phyloP scores from a whole-genome alignment of 2,797 vertebrate genomes.

The Semaprochilodus insignis region DNA sequence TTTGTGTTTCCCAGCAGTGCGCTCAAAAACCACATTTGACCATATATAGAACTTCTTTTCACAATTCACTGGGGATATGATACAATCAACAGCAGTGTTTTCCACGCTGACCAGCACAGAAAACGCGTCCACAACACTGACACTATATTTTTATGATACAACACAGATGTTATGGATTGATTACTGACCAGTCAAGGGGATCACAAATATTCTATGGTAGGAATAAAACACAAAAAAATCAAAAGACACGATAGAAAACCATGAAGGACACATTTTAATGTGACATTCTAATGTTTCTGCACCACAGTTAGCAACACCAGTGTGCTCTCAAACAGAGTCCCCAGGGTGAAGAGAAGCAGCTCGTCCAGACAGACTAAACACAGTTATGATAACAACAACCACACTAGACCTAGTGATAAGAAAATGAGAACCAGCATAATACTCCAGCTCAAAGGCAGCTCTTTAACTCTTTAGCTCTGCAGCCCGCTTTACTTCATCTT shows the following conservation, averaged over 20 bases:
- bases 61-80: conserved; percentile 36
- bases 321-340: neutral
- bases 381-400: neutral
- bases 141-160: neutral
- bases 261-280: neutral
- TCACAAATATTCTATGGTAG: neutral
- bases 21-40: conserved; percentile 38
- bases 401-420: neutral
- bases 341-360: neutral
- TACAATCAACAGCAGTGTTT: conserved; percentile 22
- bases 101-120: conserved; percentile 17
- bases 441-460: neutral
- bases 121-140: neutral
- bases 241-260: neutral
- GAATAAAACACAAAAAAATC: no score
- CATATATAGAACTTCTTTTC: conserved; percentile 54
- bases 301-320: neutral
- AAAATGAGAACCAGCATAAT: conserved; percentile 17
- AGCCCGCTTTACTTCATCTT: neutral
- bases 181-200: neutral
- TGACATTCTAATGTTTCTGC: neutral
- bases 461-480: neutral
- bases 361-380: neutral
- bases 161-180: neutral
- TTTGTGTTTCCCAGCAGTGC: conserved; percentile 48